Evolutionary conservation across 2,113 vertebrate species (phyloP).

Genomic region (Nothobranchius kuhntae): DNA sequence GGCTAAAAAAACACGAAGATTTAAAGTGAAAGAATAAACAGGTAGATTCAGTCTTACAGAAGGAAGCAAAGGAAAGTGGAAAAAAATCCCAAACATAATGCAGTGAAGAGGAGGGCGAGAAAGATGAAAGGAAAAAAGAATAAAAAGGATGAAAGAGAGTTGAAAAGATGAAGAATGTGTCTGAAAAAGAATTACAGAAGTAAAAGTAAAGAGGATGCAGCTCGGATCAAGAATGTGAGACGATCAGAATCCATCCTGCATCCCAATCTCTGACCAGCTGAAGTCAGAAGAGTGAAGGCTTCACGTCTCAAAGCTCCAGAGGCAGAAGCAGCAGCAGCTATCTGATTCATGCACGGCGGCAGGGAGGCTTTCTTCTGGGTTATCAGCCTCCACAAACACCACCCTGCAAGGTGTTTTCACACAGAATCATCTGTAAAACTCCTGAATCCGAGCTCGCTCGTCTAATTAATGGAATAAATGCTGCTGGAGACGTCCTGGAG

Average conservation of each 20-base stretch:
- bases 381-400: conserved; percentile 47
- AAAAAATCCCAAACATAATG: not conserved
- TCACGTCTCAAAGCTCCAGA: conserved; percentile 53
- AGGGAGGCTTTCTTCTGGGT: conserved; percentile 38
- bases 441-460: no score
- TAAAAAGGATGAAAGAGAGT: not conserved
- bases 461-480: no score
- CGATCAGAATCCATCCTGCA: conserved; percentile 15
- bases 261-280: conserved; percentile 45
- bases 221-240: conserved; percentile 7
- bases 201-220: not conserved
- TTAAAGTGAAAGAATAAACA: no score
- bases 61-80: not conserved
- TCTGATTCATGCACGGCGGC: conserved; percentile 47
- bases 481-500: no score
- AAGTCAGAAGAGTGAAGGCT: conserved; percentile 46
- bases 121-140: not conserved
- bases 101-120: not conserved
- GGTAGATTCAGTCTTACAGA: no score
- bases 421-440: no score
- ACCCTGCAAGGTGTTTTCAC: conserved; percentile 2
- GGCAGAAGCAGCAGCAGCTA: conserved; percentile 45
- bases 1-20: no score
- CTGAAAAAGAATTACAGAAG: not conserved
- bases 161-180: not conserved